Conservation (phyloP, 2,888 invertebrate genomes). For the Pachymerium ferrugineum region DNA sequence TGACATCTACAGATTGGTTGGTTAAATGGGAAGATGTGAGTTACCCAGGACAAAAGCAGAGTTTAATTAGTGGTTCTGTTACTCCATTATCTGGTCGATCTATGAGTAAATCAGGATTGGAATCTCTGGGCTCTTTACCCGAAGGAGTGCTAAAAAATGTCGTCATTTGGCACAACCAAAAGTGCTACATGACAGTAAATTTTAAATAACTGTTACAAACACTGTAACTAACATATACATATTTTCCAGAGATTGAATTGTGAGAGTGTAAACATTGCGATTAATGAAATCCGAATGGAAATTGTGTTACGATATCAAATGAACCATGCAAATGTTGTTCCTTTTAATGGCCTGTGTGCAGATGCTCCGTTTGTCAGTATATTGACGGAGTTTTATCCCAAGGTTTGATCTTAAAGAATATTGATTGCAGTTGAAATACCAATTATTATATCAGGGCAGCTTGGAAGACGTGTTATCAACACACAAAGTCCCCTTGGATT, state of each 20-base stretch:
- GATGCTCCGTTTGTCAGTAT: neutral
- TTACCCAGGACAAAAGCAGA: neutral
- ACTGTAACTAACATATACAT: neutral
- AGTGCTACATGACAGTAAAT: neutral
- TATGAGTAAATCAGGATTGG: neutral
- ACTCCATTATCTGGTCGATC: neutral
- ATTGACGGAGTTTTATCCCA: constrained; percentile 1
- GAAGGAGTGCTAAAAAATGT: neutral
- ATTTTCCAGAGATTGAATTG: constrained; percentile 9
- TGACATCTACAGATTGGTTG: constrained; percentile 23
- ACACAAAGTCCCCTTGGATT: constrained; percentile 27
- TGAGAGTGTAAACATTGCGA: neutral
- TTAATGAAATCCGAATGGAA: neutral
- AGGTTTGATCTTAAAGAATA: neutral
- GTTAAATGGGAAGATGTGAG: constrained; percentile 28
- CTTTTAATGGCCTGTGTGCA: neutral
- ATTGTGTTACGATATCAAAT: neutral
- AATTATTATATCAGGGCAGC: neutral
- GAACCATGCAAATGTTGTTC: neutral
- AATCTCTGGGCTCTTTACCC: neutral
- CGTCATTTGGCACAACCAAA: constrained; percentile 7
- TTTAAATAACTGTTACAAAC: neutral
- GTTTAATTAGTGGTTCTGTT: neutral
- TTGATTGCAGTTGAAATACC: neutral
- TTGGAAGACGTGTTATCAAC: constrained; percentile 22